Conservation (phyloP, 2,888 invertebrate species). For the Caenorhabditis sulstoni region DNA sequence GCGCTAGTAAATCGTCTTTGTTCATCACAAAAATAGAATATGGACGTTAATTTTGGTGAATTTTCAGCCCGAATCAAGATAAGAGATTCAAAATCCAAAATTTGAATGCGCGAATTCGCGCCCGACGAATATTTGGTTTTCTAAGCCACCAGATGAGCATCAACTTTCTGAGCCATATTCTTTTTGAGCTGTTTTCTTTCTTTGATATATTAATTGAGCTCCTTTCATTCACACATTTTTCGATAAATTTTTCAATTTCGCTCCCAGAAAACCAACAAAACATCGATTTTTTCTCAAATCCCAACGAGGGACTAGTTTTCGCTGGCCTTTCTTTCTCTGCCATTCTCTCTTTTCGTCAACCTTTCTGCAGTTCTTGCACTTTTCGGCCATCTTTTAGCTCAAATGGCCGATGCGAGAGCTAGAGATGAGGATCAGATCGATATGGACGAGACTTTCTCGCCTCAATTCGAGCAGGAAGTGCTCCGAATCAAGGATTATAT, state of each 20-base stretch:
- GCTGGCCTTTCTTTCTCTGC: no score
- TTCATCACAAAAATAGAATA: slow-evolving; percentile 39
- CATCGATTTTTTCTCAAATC: no score
- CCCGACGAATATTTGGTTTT: slow-evolving; percentile 17
- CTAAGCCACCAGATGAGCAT: slow-evolving; percentile 32
- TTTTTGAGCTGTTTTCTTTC: background rate
- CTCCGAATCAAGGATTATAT: slow-evolving; percentile 18
- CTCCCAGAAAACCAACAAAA: no score
- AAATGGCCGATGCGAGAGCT: slow-evolving; percentile 23
- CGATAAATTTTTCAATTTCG: no score
- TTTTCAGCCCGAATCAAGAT: background rate
- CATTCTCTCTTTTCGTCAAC: no score
- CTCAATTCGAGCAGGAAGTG: slow-evolving; percentile 44
- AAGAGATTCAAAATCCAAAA: slow-evolving; percentile 1
- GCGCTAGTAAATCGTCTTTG: slow-evolving; percentile 66
- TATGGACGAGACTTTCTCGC: slow-evolving; percentile 39
- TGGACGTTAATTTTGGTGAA: slow-evolving; percentile 4
- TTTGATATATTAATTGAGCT: no score
- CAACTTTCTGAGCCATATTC: background rate
- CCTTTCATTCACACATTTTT: no score
- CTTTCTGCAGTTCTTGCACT: no score
- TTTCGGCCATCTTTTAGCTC: background rate
- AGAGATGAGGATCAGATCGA: slow-evolving; percentile 24
- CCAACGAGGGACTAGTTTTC: no score
- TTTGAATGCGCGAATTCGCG: slow-evolving; percentile 29